Conservation (phyloP, 2,113 vertebrate genomes). For the Syngnathus scovelli region DNA sequence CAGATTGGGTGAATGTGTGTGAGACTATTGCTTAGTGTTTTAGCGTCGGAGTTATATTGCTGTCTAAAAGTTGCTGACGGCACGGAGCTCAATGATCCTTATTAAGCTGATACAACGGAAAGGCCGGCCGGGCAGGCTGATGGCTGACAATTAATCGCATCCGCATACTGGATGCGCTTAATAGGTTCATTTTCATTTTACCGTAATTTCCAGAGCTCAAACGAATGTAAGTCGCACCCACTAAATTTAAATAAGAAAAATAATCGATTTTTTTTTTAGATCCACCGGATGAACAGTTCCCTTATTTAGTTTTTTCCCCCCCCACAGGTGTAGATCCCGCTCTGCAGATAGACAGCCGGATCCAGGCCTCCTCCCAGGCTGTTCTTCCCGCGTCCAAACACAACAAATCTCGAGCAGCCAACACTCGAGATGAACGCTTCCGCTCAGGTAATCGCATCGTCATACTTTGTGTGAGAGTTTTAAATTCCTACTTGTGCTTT, state of each 20-base stretch:
- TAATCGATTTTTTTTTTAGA: background rate
- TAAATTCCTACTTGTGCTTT: conserved; percentile 2
- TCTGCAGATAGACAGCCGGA: conserved; percentile 80
- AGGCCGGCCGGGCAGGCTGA: conserved; percentile 30
- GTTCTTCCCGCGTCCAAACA: conserved; percentile 66
- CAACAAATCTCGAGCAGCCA: conserved; percentile 78
- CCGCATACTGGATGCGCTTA: conserved; percentile 19
- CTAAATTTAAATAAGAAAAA: conserved; percentile 3
- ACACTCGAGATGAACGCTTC: conserved; percentile 88
- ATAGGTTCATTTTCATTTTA: no score
- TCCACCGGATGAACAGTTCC: background rate
- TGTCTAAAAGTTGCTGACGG: conserved; percentile 61
- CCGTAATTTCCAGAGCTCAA: no score
- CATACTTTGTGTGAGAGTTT: conserved; percentile 15
- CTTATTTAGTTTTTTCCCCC: conserved; percentile 8
- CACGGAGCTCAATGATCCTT: conserved; percentile 52
- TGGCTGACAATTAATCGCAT: conserved; percentile 15
- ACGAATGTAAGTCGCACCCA: no score
- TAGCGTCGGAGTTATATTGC: conserved; percentile 17
- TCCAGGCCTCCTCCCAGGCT: conserved; percentile 72
- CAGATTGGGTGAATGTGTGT: conserved; percentile 23
- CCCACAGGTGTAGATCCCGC: conserved; percentile 85
- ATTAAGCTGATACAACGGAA: conserved; percentile 51
- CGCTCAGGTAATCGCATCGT: conserved; percentile 78
- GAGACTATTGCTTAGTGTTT: conserved; percentile 23